Evolutionary conservation across 2,888 invertebrate species (phyloP).

Genomic region (Automeris io): DNA sequence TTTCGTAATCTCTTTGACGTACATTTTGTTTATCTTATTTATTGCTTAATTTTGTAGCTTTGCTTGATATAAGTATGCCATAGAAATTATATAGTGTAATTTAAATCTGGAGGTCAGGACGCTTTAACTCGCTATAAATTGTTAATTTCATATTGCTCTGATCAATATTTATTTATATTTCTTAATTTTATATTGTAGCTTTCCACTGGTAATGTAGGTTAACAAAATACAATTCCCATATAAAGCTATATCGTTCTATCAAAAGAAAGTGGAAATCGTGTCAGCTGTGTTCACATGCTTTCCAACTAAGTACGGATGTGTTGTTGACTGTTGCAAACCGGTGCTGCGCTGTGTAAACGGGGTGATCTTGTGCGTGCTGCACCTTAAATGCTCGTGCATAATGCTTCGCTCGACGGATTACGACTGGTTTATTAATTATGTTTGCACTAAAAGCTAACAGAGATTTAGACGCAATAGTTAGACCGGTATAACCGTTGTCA

Average conservation of each 20-base stretch:
- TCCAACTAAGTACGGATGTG: conserved; percentile 8
- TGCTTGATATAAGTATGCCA: no score
- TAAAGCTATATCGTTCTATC: conserved; percentile 8
- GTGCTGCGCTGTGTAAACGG: conserved; percentile 2
- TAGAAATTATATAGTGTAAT: no score
- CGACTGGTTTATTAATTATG: not conserved
- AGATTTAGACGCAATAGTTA: no score
- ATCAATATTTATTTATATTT: no score
- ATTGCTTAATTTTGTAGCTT: no score
- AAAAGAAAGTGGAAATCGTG: conserved; percentile 26
- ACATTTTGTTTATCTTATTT: no score
- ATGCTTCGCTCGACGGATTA: not conserved
- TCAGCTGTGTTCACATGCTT: conserved; percentile 18
- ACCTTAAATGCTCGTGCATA: not conserved
- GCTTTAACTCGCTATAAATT: no score
- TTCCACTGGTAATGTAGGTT: not conserved
- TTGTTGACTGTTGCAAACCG: conserved; percentile 13
- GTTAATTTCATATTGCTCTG: no score
- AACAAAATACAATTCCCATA: not conserved
- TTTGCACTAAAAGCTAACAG: not conserved
- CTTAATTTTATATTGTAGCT: not conserved
- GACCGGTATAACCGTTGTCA: no score
- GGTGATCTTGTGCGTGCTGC: conserved; percentile 1
- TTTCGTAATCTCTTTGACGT: no score
- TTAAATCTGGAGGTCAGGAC: no score